Evolutionary conservation across 2,888 invertebrate genomes (phyloP).

Genomic region (Buathra laborator): DNA sequence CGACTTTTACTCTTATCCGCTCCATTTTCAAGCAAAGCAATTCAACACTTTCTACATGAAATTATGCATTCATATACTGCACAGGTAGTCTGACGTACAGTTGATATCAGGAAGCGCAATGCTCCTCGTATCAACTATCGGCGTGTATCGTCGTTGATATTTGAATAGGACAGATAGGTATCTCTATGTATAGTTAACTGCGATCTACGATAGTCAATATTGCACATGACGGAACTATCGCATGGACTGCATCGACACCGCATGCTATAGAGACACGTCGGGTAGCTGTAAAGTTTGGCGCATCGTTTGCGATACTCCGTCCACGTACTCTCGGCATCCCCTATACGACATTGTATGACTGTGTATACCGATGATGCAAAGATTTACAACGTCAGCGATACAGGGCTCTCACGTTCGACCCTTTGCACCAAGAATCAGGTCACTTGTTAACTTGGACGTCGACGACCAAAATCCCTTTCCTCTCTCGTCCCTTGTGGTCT

Average conservation of each 20-base stretch:
- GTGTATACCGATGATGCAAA: conserved; percentile 41
- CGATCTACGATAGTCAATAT: conserved; percentile 14
- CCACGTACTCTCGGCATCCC: conserved; percentile 15
- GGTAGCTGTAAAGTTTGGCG: conserved; percentile 34
- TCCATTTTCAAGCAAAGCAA: background rate
- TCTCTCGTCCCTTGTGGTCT: conserved; percentile 20
- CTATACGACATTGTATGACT: conserved; percentile 4
- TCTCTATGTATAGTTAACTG: conserved; percentile 15
- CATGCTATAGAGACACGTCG: background rate
- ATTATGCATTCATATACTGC: background rate
- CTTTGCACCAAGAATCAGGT: conserved; percentile 1
- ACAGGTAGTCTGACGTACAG: background rate
- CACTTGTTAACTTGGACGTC: conserved; percentile 45
- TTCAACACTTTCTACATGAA: background rate
- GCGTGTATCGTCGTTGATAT: conserved; percentile 1
- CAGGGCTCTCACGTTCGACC: background rate
- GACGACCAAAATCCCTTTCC: conserved; percentile 44
- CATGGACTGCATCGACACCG: background rate
- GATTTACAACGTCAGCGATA: conserved; percentile 38
- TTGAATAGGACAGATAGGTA: conserved; percentile 11
- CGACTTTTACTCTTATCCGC: background rate
- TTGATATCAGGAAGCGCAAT: background rate
- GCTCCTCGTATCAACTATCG: background rate
- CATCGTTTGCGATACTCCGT: conserved; percentile 18
- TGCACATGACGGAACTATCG: conserved; percentile 25